Evolutionary conservation across 2,888 invertebrate species (phyloP), one percentile per base, ranked within the genome.

Genomic region (Limnephilus marmoratus): DNA sequence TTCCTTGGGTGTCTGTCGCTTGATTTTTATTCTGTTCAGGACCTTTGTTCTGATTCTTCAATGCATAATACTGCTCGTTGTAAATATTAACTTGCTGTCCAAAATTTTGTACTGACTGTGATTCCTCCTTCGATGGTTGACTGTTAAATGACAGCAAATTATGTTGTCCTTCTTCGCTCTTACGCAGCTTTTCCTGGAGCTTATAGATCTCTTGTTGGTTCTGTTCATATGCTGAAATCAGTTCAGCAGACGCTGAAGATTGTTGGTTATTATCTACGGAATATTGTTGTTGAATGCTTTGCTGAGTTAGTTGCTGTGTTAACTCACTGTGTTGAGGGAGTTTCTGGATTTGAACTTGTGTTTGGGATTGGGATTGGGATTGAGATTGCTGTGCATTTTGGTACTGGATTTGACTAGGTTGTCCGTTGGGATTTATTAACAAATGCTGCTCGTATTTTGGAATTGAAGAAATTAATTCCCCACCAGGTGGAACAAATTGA

Each of bases 401-500:
- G 68, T 94, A 94, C 31, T 95, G 94, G 85, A 92, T 41, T 94
- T 94, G 45, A 94, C 94, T 37, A 93, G 92, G 88, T 68, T 68
- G 68, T 68, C 68, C 68, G 9, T 68, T 68, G 92, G 93, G 93
- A 41, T 93, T 93, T 81, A 93, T 90, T 18, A 93, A 68, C 86
- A 93, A 90, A 94, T 98, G 98, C 94, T 98, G 98, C 95, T 98
- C 98, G 94, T 97, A 97, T 95, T 98, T 98, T 11, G 98, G 97
- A 92, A 98, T 97, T 31, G 98, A 97, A 91, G 97, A 97, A 34
- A 98, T 96, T 82, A 98, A 96, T 95, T 98, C 98, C 0, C 98
- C 98, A 81, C 97, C 97, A 2, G 97, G 96, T 81, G 97, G 97
- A 37, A 97, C 95, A 93, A 97, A 95, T 49, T 96, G 96, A 85